Conservation (phyloP, 2,888 invertebrate genomes). For the Euphydryas editha region DNA sequence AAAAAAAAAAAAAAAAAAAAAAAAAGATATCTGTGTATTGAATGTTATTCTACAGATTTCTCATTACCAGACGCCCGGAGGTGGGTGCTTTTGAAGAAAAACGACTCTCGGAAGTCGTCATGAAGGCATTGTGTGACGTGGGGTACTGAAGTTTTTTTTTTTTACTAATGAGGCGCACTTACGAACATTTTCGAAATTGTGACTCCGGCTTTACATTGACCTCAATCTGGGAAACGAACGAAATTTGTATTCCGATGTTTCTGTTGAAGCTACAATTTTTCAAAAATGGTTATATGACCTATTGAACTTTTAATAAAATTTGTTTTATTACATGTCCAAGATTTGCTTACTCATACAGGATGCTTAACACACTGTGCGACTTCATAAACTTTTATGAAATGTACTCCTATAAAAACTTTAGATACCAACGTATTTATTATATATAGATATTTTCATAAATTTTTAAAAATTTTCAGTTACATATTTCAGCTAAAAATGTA, state of each 20-base stretch:
- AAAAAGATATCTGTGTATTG: constrained; percentile 32
- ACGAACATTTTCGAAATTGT: constrained; percentile 50
- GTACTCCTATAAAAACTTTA: background rate
- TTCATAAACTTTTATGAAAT: background rate
- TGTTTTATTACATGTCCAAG: background rate
- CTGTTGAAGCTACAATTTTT: constrained; percentile 4
- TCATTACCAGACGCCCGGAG: constrained; percentile 60
- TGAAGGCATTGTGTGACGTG: constrained; percentile 69
- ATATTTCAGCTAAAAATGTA: too few species aligned
- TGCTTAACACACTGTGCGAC: background rate
- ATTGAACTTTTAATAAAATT: constrained; percentile 11
- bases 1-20: too few species aligned
- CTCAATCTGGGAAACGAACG: constrained; percentile 34
- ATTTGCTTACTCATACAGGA: background rate
- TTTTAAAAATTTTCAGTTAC: too few species aligned
- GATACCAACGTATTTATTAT: too few species aligned
- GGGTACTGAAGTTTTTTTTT: constrained; percentile 61
- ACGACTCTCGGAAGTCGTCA: constrained; percentile 57
- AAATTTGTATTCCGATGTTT: constrained; percentile 31
- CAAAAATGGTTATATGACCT: constrained; percentile 5
- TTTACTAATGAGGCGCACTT: constrained; percentile 67
- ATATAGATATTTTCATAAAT: too few species aligned
- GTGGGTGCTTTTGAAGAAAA: constrained; percentile 56
- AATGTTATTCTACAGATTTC: constrained; percentile 42
- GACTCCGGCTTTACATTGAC: constrained; percentile 38